Evolutionary conservation across 2,113 vertebrate genomes (phyloP), one percentile per base, ranked within the genome.

Genomic region (Ptilorrhoa leucosticta): DNA sequence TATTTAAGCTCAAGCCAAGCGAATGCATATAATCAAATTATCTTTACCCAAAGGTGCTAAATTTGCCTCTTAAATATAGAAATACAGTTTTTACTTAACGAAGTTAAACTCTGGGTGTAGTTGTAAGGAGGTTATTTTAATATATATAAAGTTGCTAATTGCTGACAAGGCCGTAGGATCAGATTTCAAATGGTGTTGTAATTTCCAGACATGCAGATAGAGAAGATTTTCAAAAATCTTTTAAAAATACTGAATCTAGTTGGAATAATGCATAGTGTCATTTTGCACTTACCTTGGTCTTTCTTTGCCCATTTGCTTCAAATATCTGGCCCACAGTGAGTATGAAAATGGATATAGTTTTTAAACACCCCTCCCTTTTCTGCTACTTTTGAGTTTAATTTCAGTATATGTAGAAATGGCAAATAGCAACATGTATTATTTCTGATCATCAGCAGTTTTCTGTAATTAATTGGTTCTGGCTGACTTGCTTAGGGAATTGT

Each of bases 221-320:
- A 75, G 48, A 87, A 60, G 22, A 24, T n/a, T 40, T 23, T 11
- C 9, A 18, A 63, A 51, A 40, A 33, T 2, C 11, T 26, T 40
- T 0, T 2, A 68, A 82, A 80, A 58, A 37, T 17, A 22, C 15
- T 39, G 71, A 53, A 27, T 87, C 33, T 54, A 8, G 2, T 56
- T 45, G 64, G 28, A 87, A 78, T 77, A 80, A 86, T n/a, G 9
- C 15, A 35, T 69, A 61, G 50, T 89, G 26, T 58, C 3, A 44
- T 63, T 83, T 70, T 57, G 13, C 11, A 47, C 27, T 83, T 84
- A 81, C 6, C 21, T 85, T 72, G 45, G 23, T 90, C 35, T 94
- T 79, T 94, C 66, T 91, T 89, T 87, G 47, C 47, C 48, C 20
- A 17, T 78, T 85, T 92, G 75, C 92, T 90, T 96, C 72, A 70